Conservation (phyloP, 2,797 vertebrate genomes). For the Pelochelys cantorii region DNA sequence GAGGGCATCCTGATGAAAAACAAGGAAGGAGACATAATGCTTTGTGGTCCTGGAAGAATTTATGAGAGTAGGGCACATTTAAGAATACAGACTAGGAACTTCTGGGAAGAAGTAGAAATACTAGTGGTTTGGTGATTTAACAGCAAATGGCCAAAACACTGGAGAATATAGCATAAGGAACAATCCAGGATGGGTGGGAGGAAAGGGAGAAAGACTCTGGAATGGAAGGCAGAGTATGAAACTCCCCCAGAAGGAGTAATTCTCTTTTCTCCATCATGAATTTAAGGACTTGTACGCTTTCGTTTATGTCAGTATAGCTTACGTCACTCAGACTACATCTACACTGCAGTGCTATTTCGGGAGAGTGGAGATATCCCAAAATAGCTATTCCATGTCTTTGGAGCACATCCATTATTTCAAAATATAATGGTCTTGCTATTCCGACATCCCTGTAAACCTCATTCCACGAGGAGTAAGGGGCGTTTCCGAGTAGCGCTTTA, state of each 20-base stretch:
- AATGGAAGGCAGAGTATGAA: not conserved
- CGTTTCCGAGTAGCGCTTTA: too few species aligned
- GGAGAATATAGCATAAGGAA: not conserved
- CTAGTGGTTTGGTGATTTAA: rapidly evolving
- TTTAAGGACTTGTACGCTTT: not conserved
- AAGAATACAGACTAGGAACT: not conserved
- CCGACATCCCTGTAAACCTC: too few species aligned
- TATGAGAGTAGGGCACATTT: not conserved
- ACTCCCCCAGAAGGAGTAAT: not conserved
- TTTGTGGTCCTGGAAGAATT: not conserved
- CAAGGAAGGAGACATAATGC: not conserved
- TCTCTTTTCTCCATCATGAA: not conserved
- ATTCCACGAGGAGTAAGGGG: too few species aligned
- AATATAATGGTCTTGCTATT: too few species aligned
- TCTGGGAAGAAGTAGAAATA: not conserved
- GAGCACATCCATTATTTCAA: too few species aligned
- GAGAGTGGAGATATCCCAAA: too few species aligned
- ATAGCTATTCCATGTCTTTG: too few species aligned
- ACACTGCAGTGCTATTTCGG: too few species aligned
- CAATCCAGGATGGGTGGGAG: rapidly evolving
- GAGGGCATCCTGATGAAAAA: not conserved
- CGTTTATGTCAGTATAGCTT: too few species aligned
- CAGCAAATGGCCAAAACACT: not conserved
- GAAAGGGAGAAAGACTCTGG: not conserved
- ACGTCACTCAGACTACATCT: too few species aligned